Evolutionary conservation across 2,888 invertebrate species (phyloP).

Genomic region (Taenaris catops): DNA sequence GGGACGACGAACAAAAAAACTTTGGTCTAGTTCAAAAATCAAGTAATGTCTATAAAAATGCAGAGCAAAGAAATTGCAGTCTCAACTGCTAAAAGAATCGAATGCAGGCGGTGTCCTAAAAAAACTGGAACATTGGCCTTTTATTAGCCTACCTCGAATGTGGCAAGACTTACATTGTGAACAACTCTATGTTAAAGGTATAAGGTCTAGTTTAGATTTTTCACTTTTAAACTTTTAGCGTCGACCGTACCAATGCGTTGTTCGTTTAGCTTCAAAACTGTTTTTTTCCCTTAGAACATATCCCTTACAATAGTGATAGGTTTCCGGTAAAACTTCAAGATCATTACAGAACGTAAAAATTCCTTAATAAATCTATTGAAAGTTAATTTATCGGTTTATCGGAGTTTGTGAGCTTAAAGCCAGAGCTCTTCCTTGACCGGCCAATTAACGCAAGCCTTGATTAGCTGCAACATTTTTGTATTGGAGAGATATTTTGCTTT

Average conservation of each 20-base stretch:
- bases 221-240: neutral
- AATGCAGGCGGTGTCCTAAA: constrained; percentile 3
- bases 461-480: too few relatives aligned
- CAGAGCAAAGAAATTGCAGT: constrained; percentile 2
- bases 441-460: too few relatives aligned
- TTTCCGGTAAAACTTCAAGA: too few relatives aligned
- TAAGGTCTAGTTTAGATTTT: constrained; percentile 1
- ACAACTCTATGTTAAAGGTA: neutral
- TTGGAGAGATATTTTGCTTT: too few relatives aligned
- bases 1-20: too few relatives aligned
- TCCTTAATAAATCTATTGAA: too few relatives aligned
- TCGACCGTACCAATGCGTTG: constrained; percentile 5
- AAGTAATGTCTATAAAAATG: neutral
- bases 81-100: constrained; percentile 4
- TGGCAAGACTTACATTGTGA: neutral
- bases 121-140: constrained; percentile 6
- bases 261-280: constrained; percentile 4
- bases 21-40: neutral
- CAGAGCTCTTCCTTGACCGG: too few relatives aligned
- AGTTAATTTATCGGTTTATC: too few relatives aligned
- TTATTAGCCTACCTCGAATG: constrained; percentile 6
- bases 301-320: too few relatives aligned
- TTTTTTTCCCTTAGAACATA: constrained; percentile 3
- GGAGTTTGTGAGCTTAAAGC: neutral
- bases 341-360: too few relatives aligned